Evolutionary conservation across 2,888 invertebrate species (phyloP), one percentile per base, ranked within the genome.

Genomic region (Athetis lepigone): DNA sequence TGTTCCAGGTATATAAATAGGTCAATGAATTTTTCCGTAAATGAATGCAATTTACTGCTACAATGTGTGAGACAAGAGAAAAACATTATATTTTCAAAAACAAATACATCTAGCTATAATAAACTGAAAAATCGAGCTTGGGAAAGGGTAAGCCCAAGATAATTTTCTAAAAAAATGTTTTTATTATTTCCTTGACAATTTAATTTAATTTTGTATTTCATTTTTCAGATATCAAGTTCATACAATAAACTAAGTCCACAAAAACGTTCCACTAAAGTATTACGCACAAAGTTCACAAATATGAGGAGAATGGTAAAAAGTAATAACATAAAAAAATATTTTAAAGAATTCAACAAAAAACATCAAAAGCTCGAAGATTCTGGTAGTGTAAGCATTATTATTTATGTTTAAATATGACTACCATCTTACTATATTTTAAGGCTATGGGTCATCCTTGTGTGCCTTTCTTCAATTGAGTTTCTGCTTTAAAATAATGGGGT

Each of bases 31-130:
- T 95, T 94, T 73, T 85, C 91, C 1, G 86, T 90, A 1, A 79
- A 88, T 61, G 95, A 95, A 65, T 91, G 90, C 62, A 86, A 81
- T 64, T 75, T 94, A 1, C 76, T 95, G 11, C 77, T 95, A 8
- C 85, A 91, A 70, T 93, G 93, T 81, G 91, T 92, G 2, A 86
- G 86, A 65, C 81, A 86, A 65, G 94, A 95, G 74, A 93, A 91
- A 63, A 85, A 86, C 40, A 67, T 83, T 55, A 72, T 94, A 33
- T 89, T 94, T 56, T 81, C 68, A 4, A 90, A 86, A 69, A 80
- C 74, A 9, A 82, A 58, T n/a, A 84, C 87, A 29, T 56, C 76
- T 19, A 77, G 78, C 58, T 81, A 85, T 23, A 83, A 81, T 58
- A 80, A 84, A 58, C 70, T 85, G 18, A 92, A 91, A 79, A 88